Base-by-base conservation (phyloP, 2,888 invertebrate species). In the Gari tellinella region DNA sequence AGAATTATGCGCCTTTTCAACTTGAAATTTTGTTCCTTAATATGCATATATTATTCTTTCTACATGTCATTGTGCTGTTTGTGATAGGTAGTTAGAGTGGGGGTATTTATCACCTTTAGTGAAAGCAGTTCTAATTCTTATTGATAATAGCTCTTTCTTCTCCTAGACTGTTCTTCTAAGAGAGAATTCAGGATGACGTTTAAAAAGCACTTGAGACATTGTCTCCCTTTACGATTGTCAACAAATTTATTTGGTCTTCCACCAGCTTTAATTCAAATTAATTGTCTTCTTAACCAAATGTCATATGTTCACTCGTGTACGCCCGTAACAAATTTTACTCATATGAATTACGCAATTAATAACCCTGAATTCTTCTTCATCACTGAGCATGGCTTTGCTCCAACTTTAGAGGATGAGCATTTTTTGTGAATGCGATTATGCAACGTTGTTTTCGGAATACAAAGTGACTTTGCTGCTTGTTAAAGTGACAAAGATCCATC, bases 91-190 rank as follows among this genome's bases (percentile, higher is more conserved):
- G n/a, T n/a, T n/a, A n/a, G n/a, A n/a, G n/a, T n/a, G n/a, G n/a
- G n/a, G n/a, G n/a, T n/a, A n/a, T n/a, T n/a, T n/a, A n/a, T n/a
- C n/a, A n/a, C n/a, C n/a, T n/a, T n/a, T n/a, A n/a, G n/a, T n/a
- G n/a, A n/a, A n/a, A n/a, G n/a, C n/a, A n/a, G n/a, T n/a, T n/a
- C n/a, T 67, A 58, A 14, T 60, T 53, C 8, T 21, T 10, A 1
- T 46, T 38, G 5, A 66, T 51, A n/a, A 66, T 48, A 2, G 58
- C 66, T n/a, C 66, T 25, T 37, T 66, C 60, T 26, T 61, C 23
- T 1, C 61, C 61, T n/a, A 68, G 26, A 68, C 21, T 8, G 48
- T 68, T 25, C 61, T 55, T 10, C 61, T 19, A 2, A 67, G 25
- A 2, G 51, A n/a, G 2, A 68, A 40, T 7, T 56, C 46, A 15